These are phyloP conservation scores for Erynnis tages DNA, from an alignment of 2,888 invertebrate species.

Conservation along the genomic window DNA sequence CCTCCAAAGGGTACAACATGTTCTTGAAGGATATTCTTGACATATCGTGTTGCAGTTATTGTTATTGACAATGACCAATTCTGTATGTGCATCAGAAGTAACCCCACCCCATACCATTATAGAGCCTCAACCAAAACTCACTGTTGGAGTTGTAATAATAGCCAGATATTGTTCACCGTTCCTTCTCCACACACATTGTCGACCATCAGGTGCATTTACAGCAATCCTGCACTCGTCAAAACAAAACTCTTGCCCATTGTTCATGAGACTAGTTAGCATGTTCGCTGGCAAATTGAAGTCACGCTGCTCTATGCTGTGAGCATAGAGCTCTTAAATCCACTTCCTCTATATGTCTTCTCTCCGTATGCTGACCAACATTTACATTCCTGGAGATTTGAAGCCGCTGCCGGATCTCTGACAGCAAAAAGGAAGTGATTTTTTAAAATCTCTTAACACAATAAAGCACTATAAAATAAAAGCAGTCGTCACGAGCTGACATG, in stretches of 20 bases:
- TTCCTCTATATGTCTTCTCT: conserved; percentile 32
- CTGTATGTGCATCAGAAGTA: conserved; percentile 22
- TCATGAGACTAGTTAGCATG: not conserved
- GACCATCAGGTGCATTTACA: not conserved
- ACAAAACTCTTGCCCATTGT: not conserved
- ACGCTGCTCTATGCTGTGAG: conserved; percentile 2
- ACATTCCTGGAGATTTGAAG: not conserved
- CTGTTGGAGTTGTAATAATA: conserved; percentile 9
- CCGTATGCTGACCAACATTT: conserved; percentile 23
- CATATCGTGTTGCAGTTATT: conserved; percentile 10
- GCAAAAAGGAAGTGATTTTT: conserved; percentile 13
- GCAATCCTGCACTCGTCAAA: not conserved
- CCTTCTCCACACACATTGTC: conserved; percentile 2
- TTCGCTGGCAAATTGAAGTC: not conserved
- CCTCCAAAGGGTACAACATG: conserved; percentile 19
- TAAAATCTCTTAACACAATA: conserved; percentile 20
- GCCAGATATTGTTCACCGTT: not conserved
- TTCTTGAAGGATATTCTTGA: conserved; percentile 15
- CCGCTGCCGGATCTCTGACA: not conserved
- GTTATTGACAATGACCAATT: conserved; percentile 21
- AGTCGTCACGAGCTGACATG: conserved; percentile 24
- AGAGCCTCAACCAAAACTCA: conserved; percentile 17
- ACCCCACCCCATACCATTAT: conserved; percentile 7
- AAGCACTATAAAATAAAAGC: too few species aligned
- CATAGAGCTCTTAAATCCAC: conserved; percentile 28